These are phyloP conservation scores for Sphecodes monilicornis DNA, from an alignment of 2,888 invertebrate genomes.

Conservation along the genomic window DNA sequence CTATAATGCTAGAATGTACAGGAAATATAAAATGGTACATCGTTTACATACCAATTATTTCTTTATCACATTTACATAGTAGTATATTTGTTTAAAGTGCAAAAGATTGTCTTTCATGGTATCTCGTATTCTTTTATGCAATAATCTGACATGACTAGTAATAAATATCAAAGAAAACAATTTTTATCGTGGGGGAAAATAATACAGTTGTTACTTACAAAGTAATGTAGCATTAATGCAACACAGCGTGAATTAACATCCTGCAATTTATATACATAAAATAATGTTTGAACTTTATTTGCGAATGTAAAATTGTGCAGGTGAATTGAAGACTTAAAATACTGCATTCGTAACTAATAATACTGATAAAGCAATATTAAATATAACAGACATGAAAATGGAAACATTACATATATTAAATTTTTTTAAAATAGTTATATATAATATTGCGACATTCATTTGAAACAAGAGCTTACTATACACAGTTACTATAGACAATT, in stretches of 20 bases:
- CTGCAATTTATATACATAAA: slow-evolving; percentile 4
- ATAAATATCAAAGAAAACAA: slow-evolving; percentile 28
- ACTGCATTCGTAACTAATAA: slow-evolving; percentile 26
- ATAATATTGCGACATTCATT: slow-evolving; percentile 30
- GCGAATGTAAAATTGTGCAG: slow-evolving; percentile 6
- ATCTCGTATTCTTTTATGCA: slow-evolving; percentile 18
- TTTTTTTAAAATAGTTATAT: slow-evolving; percentile 22
- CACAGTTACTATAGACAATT: slow-evolving; percentile 30
- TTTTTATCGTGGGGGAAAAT: not conserved
- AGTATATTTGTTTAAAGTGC: slow-evolving; percentile 41
- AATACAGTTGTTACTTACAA: slow-evolving; percentile 25
- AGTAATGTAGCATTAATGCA: slow-evolving; percentile 18
- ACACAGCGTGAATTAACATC: slow-evolving; percentile 1
- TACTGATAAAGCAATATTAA: slow-evolving; percentile 29
- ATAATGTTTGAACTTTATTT: slow-evolving; percentile 18
- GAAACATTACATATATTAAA: not conserved
- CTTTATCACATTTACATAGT: slow-evolving; percentile 35
- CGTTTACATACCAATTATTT: slow-evolving; percentile 32
- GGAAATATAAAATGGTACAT: slow-evolving; percentile 48
- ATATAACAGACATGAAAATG: not conserved
- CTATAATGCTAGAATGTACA: slow-evolving; percentile 40
- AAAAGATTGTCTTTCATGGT: slow-evolving; percentile 59
- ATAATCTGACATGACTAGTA: slow-evolving; percentile 37
- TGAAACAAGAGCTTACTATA: slow-evolving; percentile 26
- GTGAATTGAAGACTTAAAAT: not conserved